These are phyloP conservation scores for Garra rufa DNA, from an alignment of 2,113 vertebrate genomes.

Conservation along the genomic window DNA sequence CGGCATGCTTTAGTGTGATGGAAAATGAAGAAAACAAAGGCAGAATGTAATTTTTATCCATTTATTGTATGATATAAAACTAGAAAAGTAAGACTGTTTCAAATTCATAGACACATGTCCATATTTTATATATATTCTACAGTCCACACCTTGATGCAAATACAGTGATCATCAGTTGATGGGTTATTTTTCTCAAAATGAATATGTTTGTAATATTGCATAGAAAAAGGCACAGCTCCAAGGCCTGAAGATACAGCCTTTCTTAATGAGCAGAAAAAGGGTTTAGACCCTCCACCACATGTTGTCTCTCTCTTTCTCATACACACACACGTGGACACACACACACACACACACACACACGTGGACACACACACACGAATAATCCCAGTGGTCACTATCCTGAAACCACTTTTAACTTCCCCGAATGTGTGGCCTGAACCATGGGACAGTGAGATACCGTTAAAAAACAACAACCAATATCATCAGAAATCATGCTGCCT, in stretches of 20 bases:
- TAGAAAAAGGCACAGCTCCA: constrained; percentile 99
- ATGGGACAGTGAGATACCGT: constrained; percentile 61
- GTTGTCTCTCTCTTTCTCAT: neutral
- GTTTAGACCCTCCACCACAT: constrained; percentile 53
- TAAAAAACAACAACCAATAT: constrained; percentile 68
- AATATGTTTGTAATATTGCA: constrained; percentile 94
- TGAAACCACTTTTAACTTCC: constrained; percentile 50
- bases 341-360: constrained; percentile 21
- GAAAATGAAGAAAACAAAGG: constrained; percentile 36
- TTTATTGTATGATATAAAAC: constrained; percentile 99
- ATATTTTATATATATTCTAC: constrained; percentile 83
- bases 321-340: neutral
- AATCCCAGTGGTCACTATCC: constrained; percentile 55
- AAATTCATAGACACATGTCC: constrained; percentile 94
- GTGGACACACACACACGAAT: constrained; percentile 16
- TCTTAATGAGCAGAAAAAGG: constrained; percentile 57
- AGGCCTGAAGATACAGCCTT: constrained; percentile 91
- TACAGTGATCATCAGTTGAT: constrained; percentile 83
- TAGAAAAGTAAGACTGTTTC: constrained; percentile 99
- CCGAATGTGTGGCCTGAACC: constrained; percentile 45
- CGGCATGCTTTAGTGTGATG: neutral
- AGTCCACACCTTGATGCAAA: constrained; percentile 89
- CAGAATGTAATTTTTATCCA: constrained; percentile 64
- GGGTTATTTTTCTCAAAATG: constrained; percentile 73
- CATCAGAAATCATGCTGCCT: constrained; percentile 62